A percentile compares a stretch with the other conserved stretches of the same genome.
phyloP scores from a whole-genome alignment of 2,797 vertebrate genomes.

The Pangasius larnaudii region DNA sequence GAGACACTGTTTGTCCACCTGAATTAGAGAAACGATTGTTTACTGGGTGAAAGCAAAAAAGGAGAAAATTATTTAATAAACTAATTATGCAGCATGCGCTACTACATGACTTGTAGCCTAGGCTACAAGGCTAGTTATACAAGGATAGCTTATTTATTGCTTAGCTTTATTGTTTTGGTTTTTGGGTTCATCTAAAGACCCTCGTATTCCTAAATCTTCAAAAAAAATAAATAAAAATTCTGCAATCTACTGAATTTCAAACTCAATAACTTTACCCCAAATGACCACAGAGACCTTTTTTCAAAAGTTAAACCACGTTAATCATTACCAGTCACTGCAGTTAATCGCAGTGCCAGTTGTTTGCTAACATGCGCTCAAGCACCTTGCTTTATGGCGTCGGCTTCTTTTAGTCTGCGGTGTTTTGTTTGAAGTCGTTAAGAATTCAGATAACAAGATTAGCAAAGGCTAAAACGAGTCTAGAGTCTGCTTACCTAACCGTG shows the following conservation, averaged over 20 bases:
- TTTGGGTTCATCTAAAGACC: background rate
- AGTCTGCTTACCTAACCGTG: slow-evolving; percentile 3
- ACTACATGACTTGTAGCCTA: background rate
- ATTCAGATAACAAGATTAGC: background rate
- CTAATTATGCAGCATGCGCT: too few relatives aligned
- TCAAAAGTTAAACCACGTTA: slow-evolving; percentile 6
- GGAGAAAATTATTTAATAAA: too few relatives aligned
- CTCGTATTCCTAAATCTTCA: background rate
- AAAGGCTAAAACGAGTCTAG: background rate
- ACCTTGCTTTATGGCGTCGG: background rate
- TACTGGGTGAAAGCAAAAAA: background rate
- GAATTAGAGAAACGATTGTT: background rate
- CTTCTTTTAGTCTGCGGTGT: background rate
- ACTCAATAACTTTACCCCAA: background rate
- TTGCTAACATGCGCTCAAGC: background rate
- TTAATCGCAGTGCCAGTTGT: background rate
- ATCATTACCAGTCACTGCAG: background rate
- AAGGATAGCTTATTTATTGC: background rate
- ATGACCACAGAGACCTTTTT: background rate
- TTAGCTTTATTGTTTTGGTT: background rate
- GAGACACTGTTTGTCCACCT: background rate
- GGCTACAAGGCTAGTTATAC: background rate
- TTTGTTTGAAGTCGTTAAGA: slow-evolving; percentile 23
- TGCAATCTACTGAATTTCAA: background rate
- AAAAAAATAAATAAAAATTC: background rate